Conservation (phyloP, 2,888 invertebrate species). For the Pyrrhia umbra region DNA sequence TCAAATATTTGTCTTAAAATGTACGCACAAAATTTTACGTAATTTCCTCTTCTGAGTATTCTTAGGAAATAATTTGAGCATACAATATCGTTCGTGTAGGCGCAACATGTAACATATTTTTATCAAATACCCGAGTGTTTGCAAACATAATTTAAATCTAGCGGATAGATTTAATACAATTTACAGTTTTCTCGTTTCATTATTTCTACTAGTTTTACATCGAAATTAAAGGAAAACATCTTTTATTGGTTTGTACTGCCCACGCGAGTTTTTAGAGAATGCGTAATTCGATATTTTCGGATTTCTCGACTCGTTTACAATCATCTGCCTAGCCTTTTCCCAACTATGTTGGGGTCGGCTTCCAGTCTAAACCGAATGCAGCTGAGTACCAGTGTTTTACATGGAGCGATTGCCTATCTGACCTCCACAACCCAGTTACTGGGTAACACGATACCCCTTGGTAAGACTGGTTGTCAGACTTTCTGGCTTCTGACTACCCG, state of each 20-base stretch:
- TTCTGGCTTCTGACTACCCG: no score
- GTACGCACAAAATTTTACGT: not conserved
- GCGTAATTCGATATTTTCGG: conserved; percentile 2
- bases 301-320: not conserved
- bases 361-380: no score
- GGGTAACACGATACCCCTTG: no score
- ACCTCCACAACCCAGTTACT: no score
- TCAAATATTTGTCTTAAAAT: conserved; percentile 18
- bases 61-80: conserved; percentile 14
- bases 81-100: conserved; percentile 20
- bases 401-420: no score
- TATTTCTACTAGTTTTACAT: conserved; percentile 16
- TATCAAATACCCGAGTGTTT: conserved; percentile 16
- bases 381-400: no score
- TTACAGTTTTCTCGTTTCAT: conserved; percentile 22
- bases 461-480: no score
- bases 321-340: no score
- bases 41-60: not conserved
- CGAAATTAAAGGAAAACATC: conserved; percentile 31
- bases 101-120: conserved; percentile 12
- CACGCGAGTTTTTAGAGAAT: not conserved
- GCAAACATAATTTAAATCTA: conserved; percentile 23
- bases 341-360: no score
- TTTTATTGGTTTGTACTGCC: conserved; percentile 7
- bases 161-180: conserved; percentile 28